Percentiles rank a stretch among this genome's conserved stretches.
These are phyloP conservation scores for Anolis sagrei DNA, from an alignment of 2,113 vertebrate genomes.

Conservation along the genomic window DNA sequence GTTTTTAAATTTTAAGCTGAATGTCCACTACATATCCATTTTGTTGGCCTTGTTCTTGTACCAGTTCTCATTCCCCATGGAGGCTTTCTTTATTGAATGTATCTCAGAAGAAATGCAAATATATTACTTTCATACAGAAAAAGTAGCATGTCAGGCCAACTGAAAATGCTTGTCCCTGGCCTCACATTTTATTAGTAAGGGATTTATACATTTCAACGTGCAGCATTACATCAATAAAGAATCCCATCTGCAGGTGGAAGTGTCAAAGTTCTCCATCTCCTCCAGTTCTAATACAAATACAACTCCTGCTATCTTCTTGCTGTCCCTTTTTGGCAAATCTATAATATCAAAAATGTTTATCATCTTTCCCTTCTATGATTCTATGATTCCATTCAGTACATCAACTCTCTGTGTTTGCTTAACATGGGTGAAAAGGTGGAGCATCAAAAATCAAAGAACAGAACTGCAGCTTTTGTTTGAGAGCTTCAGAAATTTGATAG, in stretches of 20 bases:
- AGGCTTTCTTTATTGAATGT: not conserved
- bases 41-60: not conserved
- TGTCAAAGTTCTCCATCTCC: not conserved
- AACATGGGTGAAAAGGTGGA: constrained; percentile 66
- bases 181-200: not conserved
- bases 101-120: not conserved
- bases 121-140: not conserved
- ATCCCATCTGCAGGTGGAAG: not conserved
- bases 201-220: not conserved
- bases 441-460: constrained; percentile 66
- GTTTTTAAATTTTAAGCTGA: not conserved
- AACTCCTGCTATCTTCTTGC: constrained; percentile 22
- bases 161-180: not conserved
- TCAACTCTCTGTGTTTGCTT: constrained; percentile 59
- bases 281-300: not conserved
- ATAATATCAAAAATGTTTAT: constrained; percentile 60
- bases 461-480: constrained; percentile 54
- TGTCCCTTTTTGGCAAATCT: constrained; percentile 38
- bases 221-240: not conserved
- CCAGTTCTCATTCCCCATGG: no score
- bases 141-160: not conserved
- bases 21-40: not conserved
- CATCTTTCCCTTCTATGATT: not conserved
- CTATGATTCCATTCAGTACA: constrained; percentile 54
- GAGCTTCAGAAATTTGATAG: constrained; percentile 59